Evolutionary conservation across 2,797 vertebrate genomes (phyloP), one percentile per base, ranked within the genome.

Genomic region (Megalops cyprinoides): DNA sequence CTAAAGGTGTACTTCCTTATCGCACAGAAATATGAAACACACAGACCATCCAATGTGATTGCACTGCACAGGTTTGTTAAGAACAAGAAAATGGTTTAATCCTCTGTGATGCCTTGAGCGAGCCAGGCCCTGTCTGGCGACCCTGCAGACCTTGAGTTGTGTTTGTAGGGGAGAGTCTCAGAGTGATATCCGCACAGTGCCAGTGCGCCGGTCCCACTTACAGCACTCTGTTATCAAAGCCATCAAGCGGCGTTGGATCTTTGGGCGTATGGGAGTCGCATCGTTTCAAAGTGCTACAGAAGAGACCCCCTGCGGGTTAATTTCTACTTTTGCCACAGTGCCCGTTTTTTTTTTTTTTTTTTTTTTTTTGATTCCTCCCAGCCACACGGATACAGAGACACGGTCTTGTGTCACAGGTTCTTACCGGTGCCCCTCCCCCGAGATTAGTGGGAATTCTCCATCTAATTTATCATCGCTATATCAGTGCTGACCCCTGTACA

Each of bases 401-500:
- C 84, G 85, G 89, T 91, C 90, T 84, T 88, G 81, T 44, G 86
- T 84, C 83, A 74, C 82, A 78, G n/a, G 82, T 84, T 82, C 81
- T 87, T 34, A 81, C 34, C 31, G 12, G 20, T 15, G 82, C 88
- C 88, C 85, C 87, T 90, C 87, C 92, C 87, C 1, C 42, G 86
- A 88, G 90, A 90, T 87, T 69, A 44, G 78, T 51, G 56, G 12
- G 90, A 91, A 93, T 86, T 90, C 90, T 90, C 85, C 86, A 90
- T 88, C 88, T 86, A 91, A 92, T 92, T 92, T 92, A 93, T 94
- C 92, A 92, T 84, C 87, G 87, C 89, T 91, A 91, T 87, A 90
- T 93, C 91, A 84, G 85, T 44, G 23, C 83, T 92, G 94, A 95
- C 93, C 93, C 93, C 90, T 91, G 90, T 94, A 93, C 93, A 95